These are phyloP conservation scores for Corythaixoides concolor DNA, from an alignment of 2,113 vertebrate species.

Conservation along the genomic window DNA sequence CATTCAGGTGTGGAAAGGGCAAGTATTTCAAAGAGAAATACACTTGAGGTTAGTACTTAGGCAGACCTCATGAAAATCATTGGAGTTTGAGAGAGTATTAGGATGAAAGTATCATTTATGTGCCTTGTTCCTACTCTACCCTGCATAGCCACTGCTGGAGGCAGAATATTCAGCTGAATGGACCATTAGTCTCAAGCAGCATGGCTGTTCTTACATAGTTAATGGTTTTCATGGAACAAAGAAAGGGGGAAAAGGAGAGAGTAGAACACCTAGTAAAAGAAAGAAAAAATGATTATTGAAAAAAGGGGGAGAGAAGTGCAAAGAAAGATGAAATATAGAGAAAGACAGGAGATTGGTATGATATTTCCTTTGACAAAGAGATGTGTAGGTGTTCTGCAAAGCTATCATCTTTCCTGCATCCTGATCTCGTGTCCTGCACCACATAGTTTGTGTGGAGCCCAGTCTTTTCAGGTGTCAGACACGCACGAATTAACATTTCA, in stretches of 20 bases:
- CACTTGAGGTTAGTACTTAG: not conserved
- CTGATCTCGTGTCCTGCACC: not conserved
- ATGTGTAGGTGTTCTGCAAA: slow-evolving; percentile 1
- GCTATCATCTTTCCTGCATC: slow-evolving; percentile 16
- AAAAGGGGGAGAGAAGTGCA: not conserved
- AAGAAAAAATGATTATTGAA: not conserved
- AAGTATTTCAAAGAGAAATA: not conserved
- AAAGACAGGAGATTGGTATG: not conserved
- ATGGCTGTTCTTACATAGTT: not conserved
- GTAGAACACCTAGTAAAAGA: not conserved
- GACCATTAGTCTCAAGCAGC: not conserved
- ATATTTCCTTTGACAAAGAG: not conserved
- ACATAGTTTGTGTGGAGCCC: not conserved
- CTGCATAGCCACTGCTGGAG: not conserved
- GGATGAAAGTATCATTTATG: not conserved
- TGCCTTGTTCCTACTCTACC: not conserved
- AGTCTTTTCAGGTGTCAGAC: not conserved
- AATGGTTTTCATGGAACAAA: not conserved
- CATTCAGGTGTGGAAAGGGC: not conserved
- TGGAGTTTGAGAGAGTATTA: not conserved
- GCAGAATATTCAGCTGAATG: not conserved
- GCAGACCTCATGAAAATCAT: not conserved
- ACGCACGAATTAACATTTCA: slow-evolving; percentile 32
- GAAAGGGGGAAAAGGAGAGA: not conserved
- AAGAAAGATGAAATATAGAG: not conserved